A percentile compares a stretch with the other conserved stretches of the same genome.
Conservation (phyloP, 2,888 invertebrate genomes). For the Tanypteryx hageni region DNA sequence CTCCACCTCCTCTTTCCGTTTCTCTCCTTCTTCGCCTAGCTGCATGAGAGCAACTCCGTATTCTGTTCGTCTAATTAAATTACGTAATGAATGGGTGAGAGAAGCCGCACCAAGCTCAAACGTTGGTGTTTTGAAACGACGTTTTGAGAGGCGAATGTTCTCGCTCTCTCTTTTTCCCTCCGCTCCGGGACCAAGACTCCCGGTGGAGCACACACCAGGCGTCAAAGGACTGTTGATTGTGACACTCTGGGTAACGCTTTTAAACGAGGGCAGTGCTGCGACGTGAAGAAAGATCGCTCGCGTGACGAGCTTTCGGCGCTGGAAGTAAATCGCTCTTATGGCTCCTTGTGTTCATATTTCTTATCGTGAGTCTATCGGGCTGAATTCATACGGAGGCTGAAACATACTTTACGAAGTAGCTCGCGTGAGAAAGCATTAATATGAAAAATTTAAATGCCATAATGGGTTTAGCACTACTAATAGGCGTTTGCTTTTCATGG, state of each 20-base stretch:
- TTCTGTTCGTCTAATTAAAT: conserved; percentile 60
- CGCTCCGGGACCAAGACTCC: not conserved
- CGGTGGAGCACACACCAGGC: conserved; percentile 9
- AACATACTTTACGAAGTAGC: not conserved
- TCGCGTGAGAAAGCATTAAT: no score
- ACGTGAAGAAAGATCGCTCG: not conserved
- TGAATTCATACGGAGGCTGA: not conserved
- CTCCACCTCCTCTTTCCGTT: not conserved
- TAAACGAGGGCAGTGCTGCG: not conserved
- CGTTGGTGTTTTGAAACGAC: conserved; percentile 62
- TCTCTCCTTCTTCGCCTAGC: not conserved
- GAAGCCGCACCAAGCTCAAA: conserved; percentile 49
- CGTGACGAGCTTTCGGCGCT: not conserved
- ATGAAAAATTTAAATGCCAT: no score
- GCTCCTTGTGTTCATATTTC: not conserved
- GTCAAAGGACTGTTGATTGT: conserved; percentile 35
- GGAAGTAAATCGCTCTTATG: not conserved
- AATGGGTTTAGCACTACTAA: no score
- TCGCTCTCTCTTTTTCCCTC: not conserved
- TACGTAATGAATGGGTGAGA: conserved; percentile 46
- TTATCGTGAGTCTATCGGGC: not conserved
- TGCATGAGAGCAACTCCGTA: conserved; percentile 31
- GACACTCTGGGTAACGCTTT: conserved; percentile 19
- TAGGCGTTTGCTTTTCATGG: no score
- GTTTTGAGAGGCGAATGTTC: conserved; percentile 30